Evolutionary conservation across 2,113 vertebrate species (phyloP).

Genomic region (Onychorhynchus coronatus): DNA sequence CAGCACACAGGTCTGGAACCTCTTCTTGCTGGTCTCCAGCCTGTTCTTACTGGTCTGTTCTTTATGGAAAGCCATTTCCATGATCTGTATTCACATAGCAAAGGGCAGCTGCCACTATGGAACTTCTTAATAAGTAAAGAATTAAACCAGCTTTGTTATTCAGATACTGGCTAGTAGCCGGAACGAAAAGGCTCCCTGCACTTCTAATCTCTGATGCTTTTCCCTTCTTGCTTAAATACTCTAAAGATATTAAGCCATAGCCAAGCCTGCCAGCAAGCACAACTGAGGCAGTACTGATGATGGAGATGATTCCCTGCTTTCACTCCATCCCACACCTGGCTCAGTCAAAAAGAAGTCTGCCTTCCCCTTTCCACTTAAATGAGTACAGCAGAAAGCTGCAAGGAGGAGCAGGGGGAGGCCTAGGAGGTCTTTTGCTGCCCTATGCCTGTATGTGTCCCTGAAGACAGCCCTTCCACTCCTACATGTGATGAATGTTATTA

Average conservation of each 20-base stretch:
- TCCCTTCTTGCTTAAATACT: not conserved
- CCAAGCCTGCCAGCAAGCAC: not conserved
- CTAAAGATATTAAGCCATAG: not conserved
- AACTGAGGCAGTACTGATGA: not conserved
- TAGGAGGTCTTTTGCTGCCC: not conserved
- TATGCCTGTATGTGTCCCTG: not conserved
- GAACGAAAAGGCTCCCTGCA: not conserved
- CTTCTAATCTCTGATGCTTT: not conserved
- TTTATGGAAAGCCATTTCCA: not conserved
- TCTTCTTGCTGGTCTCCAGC: not conserved
- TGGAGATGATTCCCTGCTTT: not conserved
- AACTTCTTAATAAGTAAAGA: not conserved
- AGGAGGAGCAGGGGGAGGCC: not conserved
- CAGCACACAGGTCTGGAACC: not conserved
- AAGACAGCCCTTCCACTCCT: not conserved
- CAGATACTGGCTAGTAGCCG: not conserved
- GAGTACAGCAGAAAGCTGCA: not conserved
- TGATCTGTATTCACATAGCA: not conserved
- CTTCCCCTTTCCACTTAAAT: not conserved
- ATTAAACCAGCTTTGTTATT: not conserved
- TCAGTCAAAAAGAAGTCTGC: not conserved
- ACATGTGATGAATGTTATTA: not conserved
- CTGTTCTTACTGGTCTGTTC: not conserved
- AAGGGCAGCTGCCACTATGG: not conserved
- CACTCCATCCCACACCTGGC: not conserved